Percentiles rank a stretch among this genome's conserved stretches.
These are phyloP conservation scores for Rattus norvegicus DNA, from an alignment of 2,113 vertebrate genomes.

Conservation along the genomic window GRCr8 NC_086029.1:87751001-87751500, in stretches of 20 bases:
- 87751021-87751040: background rate
- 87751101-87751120: background rate
- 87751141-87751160: background rate
- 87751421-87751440: background rate
- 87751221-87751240: background rate
- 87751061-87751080: background rate
- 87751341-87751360: background rate
- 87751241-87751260: background rate
- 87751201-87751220: background rate
- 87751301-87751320: background rate
- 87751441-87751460: background rate
- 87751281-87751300: background rate
- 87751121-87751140: background rate
- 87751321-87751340: background rate
- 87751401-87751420: background rate
- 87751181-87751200: background rate
- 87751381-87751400: background rate
- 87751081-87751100: background rate
- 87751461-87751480: background rate
- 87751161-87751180: background rate
- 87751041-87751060: background rate
- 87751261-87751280: background rate
- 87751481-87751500: constrained; percentile 6
- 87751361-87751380: background rate
- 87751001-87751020: background rate